Conservation (phyloP, 1,140 invertebrate genomes). For the Drosophila murphyi region DNA sequence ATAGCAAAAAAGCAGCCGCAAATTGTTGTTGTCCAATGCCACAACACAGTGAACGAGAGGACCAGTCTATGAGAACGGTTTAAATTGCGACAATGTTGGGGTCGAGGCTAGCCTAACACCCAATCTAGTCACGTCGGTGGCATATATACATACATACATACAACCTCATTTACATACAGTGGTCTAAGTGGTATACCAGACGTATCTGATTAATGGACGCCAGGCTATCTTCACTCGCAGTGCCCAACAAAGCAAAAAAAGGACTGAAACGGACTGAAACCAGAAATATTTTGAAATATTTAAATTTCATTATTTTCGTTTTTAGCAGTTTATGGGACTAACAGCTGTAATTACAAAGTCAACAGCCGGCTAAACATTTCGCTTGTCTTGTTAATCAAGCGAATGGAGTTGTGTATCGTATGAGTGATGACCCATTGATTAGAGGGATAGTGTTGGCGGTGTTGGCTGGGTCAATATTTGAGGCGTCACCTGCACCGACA, state of each 20-base stretch:
- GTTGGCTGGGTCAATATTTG: constrained; percentile 35
- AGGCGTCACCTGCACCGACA: constrained; percentile 35
- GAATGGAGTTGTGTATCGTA: constrained; percentile 2
- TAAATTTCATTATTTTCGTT: constrained; percentile 32
- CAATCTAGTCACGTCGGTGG: constrained; percentile 12
- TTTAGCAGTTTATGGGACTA: constrained; percentile 32
- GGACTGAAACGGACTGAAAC: constrained; percentile 5
- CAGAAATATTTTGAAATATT: constrained; percentile 17
- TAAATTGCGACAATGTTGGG: constrained; percentile 61
- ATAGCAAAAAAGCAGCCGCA: background rate
- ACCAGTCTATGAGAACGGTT: constrained; percentile 10
- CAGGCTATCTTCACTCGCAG: background rate
- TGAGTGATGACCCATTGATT: constrained; percentile 23
- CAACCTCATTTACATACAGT: background rate
- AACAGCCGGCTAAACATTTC: background rate
- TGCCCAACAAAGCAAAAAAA: background rate
- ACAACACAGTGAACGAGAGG: constrained; percentile 5
- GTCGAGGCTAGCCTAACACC: constrained; percentile 58
- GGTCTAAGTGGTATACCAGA: constrained; percentile 18
- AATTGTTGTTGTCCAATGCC: constrained; percentile 30
- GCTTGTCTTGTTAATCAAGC: constrained; percentile 1
- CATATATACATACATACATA: background rate
- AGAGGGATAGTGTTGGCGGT: constrained; percentile 1
- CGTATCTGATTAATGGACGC: constrained; percentile 41
- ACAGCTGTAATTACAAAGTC: constrained; percentile 38